These are phyloP conservation scores for Morus bassanus DNA, from an alignment of 2,797 vertebrate species.

Conservation along the genomic window DNA sequence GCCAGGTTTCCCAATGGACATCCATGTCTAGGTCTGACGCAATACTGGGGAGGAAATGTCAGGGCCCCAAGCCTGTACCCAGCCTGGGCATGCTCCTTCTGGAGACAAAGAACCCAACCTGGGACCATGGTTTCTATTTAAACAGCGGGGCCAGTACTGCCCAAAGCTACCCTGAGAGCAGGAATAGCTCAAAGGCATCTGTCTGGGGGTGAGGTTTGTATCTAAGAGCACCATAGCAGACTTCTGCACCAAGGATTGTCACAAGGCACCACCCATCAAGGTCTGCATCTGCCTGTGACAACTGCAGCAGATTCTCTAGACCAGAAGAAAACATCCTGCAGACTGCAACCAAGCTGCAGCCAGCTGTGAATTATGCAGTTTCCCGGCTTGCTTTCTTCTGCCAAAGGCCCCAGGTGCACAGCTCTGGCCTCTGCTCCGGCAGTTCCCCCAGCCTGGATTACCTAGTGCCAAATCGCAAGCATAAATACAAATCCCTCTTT, in stretches of 20 bases:
- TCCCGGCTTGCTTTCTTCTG: not conserved
- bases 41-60: not conserved
- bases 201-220: not conserved
- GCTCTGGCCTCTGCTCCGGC: not conserved
- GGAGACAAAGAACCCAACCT: not conserved
- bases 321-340: not conserved
- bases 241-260: not conserved
- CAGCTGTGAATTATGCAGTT: not conserved
- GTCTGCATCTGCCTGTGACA: not conserved
- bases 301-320: not conserved
- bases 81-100: not conserved
- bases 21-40: not conserved
- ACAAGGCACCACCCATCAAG: not conserved
- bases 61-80: not conserved
- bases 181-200: not conserved
- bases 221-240: not conserved
- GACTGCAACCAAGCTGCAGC: not conserved
- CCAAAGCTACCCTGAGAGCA: not conserved
- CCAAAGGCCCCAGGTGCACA: not conserved
- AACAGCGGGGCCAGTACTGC: not conserved
- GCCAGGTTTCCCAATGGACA: not conserved
- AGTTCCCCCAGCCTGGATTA: not conserved
- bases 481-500: slow-evolving; percentile 45
- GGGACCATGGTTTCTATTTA: not conserved
- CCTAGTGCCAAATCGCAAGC: not conserved